Evolutionary conservation across 2,797 vertebrate species (phyloP).

Genomic region (Lepilemur ruficaudatus): DNA sequence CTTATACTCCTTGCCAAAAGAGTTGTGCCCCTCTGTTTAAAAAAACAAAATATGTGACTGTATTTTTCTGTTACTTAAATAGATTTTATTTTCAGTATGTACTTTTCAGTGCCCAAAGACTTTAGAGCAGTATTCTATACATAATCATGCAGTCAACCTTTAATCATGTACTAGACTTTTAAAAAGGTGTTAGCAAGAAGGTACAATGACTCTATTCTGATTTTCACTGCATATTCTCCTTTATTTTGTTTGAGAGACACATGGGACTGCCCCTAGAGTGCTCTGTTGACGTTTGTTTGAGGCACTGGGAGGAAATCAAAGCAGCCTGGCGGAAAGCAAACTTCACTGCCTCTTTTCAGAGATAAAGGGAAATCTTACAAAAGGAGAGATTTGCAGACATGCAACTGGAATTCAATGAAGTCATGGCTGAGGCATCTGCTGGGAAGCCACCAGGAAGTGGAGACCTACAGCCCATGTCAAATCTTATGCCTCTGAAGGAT

Average conservation of each 20-base stretch:
- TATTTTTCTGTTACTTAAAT: constrained; percentile 25
- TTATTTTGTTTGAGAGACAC: constrained; percentile 61
- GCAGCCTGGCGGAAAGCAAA: constrained; percentile 54
- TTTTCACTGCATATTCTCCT: constrained; percentile 11
- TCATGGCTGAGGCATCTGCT: constrained; percentile 56
- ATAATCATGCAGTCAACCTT: background rate
- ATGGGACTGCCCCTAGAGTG: constrained; percentile 40
- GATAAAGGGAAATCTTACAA: constrained; percentile 62
- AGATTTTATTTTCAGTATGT: background rate
- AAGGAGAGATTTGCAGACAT: constrained; percentile 68
- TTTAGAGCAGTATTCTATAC: background rate
- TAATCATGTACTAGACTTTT: background rate
- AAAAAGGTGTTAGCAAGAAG: background rate
- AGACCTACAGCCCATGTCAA: constrained; percentile 41
- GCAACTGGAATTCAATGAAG: constrained; percentile 67
- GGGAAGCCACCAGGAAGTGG: constrained; percentile 61
- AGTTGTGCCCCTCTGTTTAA: background rate
- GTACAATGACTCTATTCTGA: constrained; percentile 37
- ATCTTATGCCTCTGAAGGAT: constrained; percentile 45
- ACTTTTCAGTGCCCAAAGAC: background rate
- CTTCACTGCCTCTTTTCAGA: constrained; percentile 60
- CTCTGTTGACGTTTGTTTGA: constrained; percentile 41
- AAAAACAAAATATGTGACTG: background rate
- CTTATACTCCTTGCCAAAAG: background rate
- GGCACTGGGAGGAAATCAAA: constrained; percentile 73